Percentiles rank a stretch among this genome's conserved stretches.
Evolutionary conservation across 2,113 vertebrate genomes (phyloP).

Genomic region (Thamnophis sirtalis): DNA sequence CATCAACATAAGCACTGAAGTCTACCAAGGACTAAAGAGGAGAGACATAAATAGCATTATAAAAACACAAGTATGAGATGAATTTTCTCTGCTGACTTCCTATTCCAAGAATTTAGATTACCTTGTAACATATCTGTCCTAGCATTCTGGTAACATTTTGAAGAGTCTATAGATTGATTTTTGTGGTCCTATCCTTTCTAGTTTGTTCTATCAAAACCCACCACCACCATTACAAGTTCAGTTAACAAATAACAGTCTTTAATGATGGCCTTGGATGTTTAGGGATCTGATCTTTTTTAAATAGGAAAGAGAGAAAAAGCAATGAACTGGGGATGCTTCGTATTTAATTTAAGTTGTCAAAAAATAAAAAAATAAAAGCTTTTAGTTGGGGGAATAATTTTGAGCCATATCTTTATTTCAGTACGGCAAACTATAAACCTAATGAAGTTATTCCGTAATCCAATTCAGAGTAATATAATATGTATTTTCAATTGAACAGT

Average conservation of each 20-base stretch:
- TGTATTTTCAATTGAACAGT: not conserved
- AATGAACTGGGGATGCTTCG: not conserved
- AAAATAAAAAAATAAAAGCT: not conserved
- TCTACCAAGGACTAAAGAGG: not conserved
- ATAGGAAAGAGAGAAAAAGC: not conserved
- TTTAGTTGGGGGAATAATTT: not conserved
- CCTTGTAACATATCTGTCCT: not conserved
- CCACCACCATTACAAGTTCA: not conserved
- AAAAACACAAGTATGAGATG: not conserved
- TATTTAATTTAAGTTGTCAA: not conserved
- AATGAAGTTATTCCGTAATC: not conserved
- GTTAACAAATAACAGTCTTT: not conserved
- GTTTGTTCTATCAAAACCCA: not conserved
- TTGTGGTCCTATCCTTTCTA: not conserved
- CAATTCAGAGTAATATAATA: not conserved
- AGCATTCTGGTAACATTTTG: not conserved
- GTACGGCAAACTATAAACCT: not conserved
- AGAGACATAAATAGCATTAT: not conserved
- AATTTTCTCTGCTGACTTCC: not conserved
- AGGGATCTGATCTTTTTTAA: not conserved
- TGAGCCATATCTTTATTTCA: not conserved
- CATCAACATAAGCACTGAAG: not conserved
- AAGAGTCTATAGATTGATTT: not conserved
- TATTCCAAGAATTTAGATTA: not conserved
- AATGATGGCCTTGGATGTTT: not conserved